These are phyloP conservation scores for Ceraclea dissimilis DNA, from an alignment of 2,888 invertebrate species.

Conservation along the genomic window DNA sequence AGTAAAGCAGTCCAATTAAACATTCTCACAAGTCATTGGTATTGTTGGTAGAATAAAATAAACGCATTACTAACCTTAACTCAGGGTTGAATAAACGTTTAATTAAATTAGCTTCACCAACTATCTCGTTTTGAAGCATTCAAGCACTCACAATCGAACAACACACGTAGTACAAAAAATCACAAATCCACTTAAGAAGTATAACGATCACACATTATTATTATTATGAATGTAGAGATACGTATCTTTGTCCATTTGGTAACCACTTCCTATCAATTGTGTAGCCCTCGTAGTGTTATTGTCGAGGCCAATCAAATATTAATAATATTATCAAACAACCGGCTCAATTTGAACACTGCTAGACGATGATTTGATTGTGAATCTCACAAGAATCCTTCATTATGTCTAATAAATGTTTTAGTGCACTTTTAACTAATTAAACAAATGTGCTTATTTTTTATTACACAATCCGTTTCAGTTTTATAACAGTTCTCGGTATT, in stretches of 20 bases:
- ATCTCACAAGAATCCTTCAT: too few species aligned
- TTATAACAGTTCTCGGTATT: too few species aligned
- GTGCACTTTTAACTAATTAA: too few species aligned
- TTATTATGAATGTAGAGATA: not conserved
- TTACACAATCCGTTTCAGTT: too few species aligned
- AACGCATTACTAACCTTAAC: slow-evolving; percentile 8
- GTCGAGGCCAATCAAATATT: slow-evolving; percentile 1
- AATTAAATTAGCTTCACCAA: slow-evolving; percentile 21
- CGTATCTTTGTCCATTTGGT: slow-evolving; percentile 2
- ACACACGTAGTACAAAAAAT: not conserved
- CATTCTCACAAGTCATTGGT: too few species aligned
- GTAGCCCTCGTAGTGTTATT: slow-evolving; percentile 1
- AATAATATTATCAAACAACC: not conserved
- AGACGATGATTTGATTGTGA: not conserved
- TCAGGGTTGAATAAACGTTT: slow-evolving; percentile 23
- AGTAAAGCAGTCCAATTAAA: too few species aligned
- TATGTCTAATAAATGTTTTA: too few species aligned
- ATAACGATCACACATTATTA: too few species aligned
- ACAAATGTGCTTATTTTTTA: too few species aligned
- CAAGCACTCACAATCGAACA: not conserved
- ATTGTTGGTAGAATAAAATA: not conserved
- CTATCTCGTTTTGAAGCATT: slow-evolving; percentile 1
- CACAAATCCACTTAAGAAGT: not conserved
- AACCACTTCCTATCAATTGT: slow-evolving; percentile 23
- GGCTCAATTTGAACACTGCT: not conserved